A percentile compares a stretch with the other conserved stretches of the same genome.
Conservation (phyloP, 2,888 invertebrate genomes). For the Mamestra brassicae region DNA sequence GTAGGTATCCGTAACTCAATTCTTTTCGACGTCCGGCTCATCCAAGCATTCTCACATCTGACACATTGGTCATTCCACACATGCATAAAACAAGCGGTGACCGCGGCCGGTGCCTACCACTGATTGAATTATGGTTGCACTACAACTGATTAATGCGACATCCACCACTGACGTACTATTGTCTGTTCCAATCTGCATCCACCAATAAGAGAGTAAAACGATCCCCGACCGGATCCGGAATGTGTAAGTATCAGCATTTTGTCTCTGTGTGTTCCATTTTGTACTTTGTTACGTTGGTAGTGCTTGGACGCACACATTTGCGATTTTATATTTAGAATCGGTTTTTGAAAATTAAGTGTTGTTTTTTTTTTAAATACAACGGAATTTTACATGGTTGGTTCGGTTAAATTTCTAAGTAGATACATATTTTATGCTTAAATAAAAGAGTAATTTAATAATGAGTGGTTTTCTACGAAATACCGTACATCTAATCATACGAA, state of each 20-base stretch:
- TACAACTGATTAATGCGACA: constrained; percentile 90
- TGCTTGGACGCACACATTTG: constrained; percentile 44
- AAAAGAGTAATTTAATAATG: constrained; percentile 4
- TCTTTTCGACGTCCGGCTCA: constrained; percentile 62
- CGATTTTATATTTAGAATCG: constrained; percentile 49
- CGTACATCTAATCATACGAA: constrained; percentile 73
- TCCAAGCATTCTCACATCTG: constrained; percentile 74
- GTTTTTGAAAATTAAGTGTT: constrained; percentile 43
- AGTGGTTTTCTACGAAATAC: constrained; percentile 42
- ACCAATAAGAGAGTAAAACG: constrained; percentile 79
- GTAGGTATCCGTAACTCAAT: constrained; percentile 7
- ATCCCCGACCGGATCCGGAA: constrained; percentile 71
- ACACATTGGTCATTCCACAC: constrained; percentile 81
- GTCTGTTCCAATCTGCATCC: constrained; percentile 88
- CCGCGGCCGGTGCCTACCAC: constrained; percentile 73
- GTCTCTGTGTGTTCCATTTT: constrained; percentile 71
- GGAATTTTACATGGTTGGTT: not conserved
- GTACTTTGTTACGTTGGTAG: constrained; percentile 57
- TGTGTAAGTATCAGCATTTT: constrained; percentile 81
- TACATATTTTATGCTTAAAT: not conserved
- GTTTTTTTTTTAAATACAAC: constrained; percentile 21
- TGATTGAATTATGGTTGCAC: constrained; percentile 90
- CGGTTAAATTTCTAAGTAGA: too few species aligned
- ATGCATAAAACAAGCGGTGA: constrained; percentile 82
- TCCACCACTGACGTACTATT: constrained; percentile 88